Conservation (phyloP, 2,888 invertebrate species). For the Pammene aurita region DNA sequence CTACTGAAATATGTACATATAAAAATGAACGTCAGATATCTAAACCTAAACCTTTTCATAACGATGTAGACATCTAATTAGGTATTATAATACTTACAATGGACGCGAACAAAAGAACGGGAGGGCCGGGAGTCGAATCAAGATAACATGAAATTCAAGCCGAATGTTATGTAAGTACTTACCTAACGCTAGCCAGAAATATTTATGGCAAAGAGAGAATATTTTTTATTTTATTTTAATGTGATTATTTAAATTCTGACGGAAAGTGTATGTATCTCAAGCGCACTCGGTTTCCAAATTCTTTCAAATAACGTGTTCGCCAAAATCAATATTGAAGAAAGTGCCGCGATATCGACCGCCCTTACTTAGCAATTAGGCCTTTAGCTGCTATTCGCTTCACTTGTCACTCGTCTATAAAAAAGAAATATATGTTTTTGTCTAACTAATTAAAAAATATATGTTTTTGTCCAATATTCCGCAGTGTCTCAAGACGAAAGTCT, state of each 20-base stretch:
- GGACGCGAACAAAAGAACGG: constrained; percentile 24
- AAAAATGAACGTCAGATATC: too few species aligned
- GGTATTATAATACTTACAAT: constrained; percentile 32
- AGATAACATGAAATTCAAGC: constrained; percentile 29
- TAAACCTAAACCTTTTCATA: neutral
- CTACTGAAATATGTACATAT: too few species aligned
- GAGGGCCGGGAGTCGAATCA: constrained; percentile 25
- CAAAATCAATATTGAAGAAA: constrained; percentile 1
- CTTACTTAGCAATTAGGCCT: constrained; percentile 26
- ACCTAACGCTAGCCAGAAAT: constrained; percentile 3
- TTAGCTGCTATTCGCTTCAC: neutral
- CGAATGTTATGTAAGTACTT: too few species aligned
- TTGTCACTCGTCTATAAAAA: neutral
- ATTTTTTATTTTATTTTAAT: neutral
- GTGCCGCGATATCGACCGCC: constrained; percentile 17
- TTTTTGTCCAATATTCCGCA: too few species aligned
- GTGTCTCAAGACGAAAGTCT: too few species aligned
- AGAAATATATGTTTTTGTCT: neutral
- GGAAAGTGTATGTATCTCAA: too few species aligned
- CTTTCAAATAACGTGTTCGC: too few species aligned
- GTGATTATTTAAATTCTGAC: too few species aligned
- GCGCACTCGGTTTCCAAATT: too few species aligned
- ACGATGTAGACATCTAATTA: constrained; percentile 27
- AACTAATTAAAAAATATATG: too few species aligned
- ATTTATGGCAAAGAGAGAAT: too few species aligned